Conservation (phyloP, 92 coral and sea anemone species). For the Micromussa lordhowensis region DNA sequence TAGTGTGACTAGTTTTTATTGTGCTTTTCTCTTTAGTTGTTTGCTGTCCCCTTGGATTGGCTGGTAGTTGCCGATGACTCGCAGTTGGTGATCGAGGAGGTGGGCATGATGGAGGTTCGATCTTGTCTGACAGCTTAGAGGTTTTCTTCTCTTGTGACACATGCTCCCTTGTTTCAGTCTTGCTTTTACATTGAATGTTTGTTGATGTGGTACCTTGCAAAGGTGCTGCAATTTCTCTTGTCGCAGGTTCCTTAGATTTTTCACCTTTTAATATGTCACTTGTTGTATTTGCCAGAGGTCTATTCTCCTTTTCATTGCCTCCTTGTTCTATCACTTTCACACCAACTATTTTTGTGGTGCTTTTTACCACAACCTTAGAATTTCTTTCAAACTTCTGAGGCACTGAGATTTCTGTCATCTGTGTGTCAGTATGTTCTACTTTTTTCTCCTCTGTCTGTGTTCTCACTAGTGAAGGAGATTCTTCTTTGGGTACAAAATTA, state of each 20-base stretch:
- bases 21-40: neutral
- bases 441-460: conserved; percentile 21
- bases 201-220: neutral
- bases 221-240: conserved; percentile 12
- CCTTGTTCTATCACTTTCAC: neutral
- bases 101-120: neutral
- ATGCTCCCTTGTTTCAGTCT: neutral
- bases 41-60: conserved; percentile 16
- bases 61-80: conserved; percentile 39
- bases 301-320: conserved; percentile 22
- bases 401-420: neutral
- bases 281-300: conserved; percentile 3
- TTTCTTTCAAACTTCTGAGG: conserved; percentile 12
- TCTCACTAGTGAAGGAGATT: neutral
- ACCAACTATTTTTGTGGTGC: neutral
- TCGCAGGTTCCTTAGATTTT: neutral
- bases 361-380: neutral
- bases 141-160: conserved; percentile 18
- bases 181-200: conserved; percentile 10
- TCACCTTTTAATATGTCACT: neutral
- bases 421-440: neutral
- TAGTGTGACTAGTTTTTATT: neutral
- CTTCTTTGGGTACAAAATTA: neutral
- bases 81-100: conserved; percentile 35
- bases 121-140: neutral